Percentiles rank a stretch among this genome's conserved stretches.
phyloP scores from a whole-genome alignment of 2,113 vertebrate species.

The Echinops telfairi region DNA sequence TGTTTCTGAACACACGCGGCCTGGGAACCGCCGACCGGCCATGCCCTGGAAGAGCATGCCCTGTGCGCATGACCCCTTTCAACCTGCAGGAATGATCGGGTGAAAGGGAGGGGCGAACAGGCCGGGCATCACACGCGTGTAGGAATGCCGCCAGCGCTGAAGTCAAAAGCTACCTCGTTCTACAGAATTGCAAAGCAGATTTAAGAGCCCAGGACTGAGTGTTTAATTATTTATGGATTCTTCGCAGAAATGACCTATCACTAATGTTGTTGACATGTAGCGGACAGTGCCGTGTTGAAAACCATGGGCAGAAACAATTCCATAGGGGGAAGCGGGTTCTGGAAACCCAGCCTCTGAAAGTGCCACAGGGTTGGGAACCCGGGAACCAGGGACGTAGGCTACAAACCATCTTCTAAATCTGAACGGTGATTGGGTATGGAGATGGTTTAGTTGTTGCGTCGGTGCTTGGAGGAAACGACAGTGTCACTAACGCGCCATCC shows the following conservation, averaged over 20 bases:
- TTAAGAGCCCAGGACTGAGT: background rate
- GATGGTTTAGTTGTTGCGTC: too few species aligned
- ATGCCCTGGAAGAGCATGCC: background rate
- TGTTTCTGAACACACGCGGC: background rate
- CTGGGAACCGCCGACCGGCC: background rate
- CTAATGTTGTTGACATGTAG: background rate
- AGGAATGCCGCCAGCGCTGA: background rate
- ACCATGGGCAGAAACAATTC: background rate
- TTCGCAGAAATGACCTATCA: constrained; percentile 17
- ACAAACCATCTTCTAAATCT: background rate
- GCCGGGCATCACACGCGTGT: background rate
- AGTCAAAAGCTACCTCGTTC: background rate
- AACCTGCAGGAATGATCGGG: background rate
- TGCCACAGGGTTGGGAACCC: background rate
- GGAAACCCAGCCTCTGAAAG: background rate
- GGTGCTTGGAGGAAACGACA: too few species aligned
- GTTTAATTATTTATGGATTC: background rate
- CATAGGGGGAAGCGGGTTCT: background rate
- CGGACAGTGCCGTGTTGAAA: background rate
- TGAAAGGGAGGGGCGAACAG: background rate
- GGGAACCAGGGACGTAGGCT: background rate
- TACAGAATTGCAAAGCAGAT: background rate
- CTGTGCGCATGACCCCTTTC: background rate
- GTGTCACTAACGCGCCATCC: too few species aligned
- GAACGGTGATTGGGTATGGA: too few species aligned